These are phyloP conservation scores for Hipposideros armiger DNA, from an alignment of 2,113 vertebrate genomes.

Conservation along the genomic window DNA sequence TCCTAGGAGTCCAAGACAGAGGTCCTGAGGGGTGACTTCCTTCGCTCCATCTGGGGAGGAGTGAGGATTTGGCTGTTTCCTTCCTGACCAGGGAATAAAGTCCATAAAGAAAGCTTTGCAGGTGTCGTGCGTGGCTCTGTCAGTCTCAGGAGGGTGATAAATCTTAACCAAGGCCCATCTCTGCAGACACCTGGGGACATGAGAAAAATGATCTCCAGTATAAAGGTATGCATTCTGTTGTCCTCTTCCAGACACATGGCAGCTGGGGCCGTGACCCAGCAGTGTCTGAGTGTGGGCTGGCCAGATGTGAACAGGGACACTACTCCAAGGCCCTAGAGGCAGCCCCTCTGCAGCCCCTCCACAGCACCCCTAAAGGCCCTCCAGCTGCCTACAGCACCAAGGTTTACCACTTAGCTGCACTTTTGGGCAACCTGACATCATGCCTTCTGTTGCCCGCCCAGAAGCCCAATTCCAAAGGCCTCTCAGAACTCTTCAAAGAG, in stretches of 20 bases:
- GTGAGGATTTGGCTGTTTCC: not conserved
- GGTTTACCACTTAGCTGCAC: not conserved
- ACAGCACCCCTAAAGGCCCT: not conserved
- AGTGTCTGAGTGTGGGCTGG: not conserved
- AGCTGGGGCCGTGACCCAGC: not conserved
- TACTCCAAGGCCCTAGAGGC: not conserved
- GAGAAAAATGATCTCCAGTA: slow-evolving; percentile 33
- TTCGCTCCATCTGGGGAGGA: not conserved
- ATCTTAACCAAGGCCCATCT: slow-evolving; percentile 35
- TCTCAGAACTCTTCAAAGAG: not conserved
- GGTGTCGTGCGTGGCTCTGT: slow-evolving; percentile 25
- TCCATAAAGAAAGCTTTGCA: slow-evolving; percentile 27
- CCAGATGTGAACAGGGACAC: not conserved
- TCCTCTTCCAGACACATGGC: not conserved
- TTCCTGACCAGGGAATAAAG: not conserved
- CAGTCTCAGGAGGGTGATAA: slow-evolving; percentile 4
- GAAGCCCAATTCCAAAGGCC: not conserved
- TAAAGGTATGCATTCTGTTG: not conserved
- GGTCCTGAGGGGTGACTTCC: not conserved
- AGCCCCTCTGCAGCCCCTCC: not conserved
- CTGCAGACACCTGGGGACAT: not conserved
- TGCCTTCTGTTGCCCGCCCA: not conserved
- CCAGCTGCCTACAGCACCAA: not conserved
- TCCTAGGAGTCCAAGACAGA: not conserved
- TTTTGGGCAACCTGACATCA: not conserved